phyloP scores from a whole-genome alignment of 2,113 vertebrate species.

The Progne subis region DNA sequence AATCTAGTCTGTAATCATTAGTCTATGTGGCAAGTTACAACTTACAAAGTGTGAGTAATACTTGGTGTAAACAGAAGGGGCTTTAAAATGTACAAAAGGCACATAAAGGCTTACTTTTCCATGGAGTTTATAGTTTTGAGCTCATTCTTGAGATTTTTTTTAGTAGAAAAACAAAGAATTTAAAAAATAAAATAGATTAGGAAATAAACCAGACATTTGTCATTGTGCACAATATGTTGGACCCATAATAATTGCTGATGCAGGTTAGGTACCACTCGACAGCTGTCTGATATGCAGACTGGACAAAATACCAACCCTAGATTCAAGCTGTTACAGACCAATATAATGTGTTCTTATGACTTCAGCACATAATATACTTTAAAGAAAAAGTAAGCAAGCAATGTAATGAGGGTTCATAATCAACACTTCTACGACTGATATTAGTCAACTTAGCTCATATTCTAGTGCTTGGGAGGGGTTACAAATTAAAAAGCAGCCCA shows the following conservation, averaged over 20 bases:
- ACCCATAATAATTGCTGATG: not conserved
- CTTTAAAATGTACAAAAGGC: not conserved
- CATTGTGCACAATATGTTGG: not conserved
- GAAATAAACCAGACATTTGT: not conserved
- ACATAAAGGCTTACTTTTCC: not conserved
- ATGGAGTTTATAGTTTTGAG: not conserved
- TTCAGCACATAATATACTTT: not conserved
- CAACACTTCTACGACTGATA: not conserved
- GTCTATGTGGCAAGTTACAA: not conserved
- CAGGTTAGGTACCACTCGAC: not conserved
- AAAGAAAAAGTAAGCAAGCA: not conserved
- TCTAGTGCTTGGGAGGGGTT: not conserved
- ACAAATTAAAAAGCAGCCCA: not conserved
- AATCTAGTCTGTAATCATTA: not conserved
- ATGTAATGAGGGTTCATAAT: not conserved
- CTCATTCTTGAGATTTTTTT: not conserved
- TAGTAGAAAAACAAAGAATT: not conserved
- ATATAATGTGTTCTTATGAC: not conserved
- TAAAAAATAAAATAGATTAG: not conserved
- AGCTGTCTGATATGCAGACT: not conserved
- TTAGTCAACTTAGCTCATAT: not conserved
- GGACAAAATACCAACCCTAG: not conserved
- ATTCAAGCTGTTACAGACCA: constrained; percentile 29
- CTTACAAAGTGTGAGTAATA: not conserved
- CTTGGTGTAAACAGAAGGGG: not conserved